Percentiles rank a stretch among this genome's conserved stretches.
Evolutionary conservation across 2,797 vertebrate species (phyloP).

Genomic region (Squalus acanthias): DNA sequence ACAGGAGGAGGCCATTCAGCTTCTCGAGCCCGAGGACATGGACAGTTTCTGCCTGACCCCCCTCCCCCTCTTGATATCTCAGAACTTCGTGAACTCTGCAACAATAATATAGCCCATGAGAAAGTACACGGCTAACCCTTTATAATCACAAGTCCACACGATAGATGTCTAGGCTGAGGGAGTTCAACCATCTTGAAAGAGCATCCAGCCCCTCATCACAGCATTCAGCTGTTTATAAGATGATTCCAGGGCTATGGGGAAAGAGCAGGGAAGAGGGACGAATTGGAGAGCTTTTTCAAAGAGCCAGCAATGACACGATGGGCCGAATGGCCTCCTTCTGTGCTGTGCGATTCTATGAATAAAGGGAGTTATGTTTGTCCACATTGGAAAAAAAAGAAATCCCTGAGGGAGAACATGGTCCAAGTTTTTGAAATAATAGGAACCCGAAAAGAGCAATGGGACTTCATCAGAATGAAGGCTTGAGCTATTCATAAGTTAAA

Average conservation of each 20-base stretch:
- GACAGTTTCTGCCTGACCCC: not conserved
- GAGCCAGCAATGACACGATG: not conserved
- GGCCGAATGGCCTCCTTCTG: not conserved
- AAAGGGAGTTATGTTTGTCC: not conserved
- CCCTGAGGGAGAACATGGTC: not conserved
- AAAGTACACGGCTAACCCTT: not conserved
- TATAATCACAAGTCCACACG: not conserved
- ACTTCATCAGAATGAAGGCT: not conserved
- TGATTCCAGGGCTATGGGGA: not conserved
- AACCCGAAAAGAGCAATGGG: not conserved
- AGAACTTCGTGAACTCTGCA: not conserved
- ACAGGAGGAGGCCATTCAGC: not conserved
- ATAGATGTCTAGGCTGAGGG: not conserved
- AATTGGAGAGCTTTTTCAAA: not conserved
- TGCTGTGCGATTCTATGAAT: not conserved
- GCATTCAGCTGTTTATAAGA: not conserved
- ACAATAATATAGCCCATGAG: not conserved
- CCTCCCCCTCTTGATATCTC: not conserved
- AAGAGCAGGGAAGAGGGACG: not conserved
- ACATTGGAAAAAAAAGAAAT: not conserved
- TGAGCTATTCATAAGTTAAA: not conserved
- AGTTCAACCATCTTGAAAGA: not conserved
- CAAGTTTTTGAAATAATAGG: not conserved
- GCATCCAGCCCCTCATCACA: not conserved
- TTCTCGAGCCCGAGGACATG: not conserved